A percentile compares a stretch with the other conserved stretches of the same genome.
Conservation (phyloP, 2,113 vertebrate genomes). For the Centrocercus urophasianus region DNA sequence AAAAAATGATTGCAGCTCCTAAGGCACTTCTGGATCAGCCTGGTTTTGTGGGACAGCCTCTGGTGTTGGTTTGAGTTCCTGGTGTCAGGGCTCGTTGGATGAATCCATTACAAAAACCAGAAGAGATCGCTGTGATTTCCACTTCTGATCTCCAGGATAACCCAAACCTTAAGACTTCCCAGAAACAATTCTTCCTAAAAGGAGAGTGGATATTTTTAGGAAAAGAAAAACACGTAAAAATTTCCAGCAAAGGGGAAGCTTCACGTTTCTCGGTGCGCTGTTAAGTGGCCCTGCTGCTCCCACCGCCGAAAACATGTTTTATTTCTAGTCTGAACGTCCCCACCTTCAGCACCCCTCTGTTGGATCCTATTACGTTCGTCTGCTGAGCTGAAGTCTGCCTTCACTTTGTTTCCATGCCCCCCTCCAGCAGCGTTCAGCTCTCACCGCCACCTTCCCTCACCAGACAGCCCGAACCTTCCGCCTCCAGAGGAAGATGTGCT, state of each 20-base stretch:
- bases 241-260: not conserved
- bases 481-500: not conserved
- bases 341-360: not conserved
- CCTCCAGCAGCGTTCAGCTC: not conserved
- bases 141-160: not conserved
- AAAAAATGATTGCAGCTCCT: not conserved
- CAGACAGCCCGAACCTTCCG: not conserved
- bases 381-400: not conserved
- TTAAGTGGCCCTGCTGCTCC: not conserved
- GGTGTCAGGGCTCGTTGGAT: not conserved
- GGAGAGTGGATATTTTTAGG: not conserved
- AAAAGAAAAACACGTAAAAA: conserved; percentile 9
- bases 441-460: rapidly evolving
- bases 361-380: not conserved
- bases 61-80: rapidly evolving
- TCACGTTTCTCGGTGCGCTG: not conserved
- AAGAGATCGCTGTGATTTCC: not conserved
- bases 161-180: not conserved
- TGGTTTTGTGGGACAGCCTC: not conserved
- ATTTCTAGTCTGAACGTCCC: not conserved
- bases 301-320: not conserved
- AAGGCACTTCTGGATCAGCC: not conserved
- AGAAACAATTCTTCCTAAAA: not conserved
- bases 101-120: not conserved
- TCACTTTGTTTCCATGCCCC: not conserved